These are phyloP conservation scores for Lacerta viridis DNA, from an alignment of 2,797 vertebrate species.

Conservation along the genomic window DNA sequence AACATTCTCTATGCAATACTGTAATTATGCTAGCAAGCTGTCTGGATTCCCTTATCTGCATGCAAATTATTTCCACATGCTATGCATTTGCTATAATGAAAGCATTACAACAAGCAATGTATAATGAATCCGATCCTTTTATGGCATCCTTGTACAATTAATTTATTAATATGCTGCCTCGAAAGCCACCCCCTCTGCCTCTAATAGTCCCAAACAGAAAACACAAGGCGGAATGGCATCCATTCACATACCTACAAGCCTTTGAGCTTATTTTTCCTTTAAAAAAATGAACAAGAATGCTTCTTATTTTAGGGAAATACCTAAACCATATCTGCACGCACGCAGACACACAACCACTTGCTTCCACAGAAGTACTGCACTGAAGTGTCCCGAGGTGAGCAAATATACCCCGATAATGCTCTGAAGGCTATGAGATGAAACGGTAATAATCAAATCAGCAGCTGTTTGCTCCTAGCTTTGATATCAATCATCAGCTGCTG, in stretches of 20 bases:
- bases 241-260: neutral
- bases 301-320: constrained; percentile 38
- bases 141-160: constrained; percentile 75
- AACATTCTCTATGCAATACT: constrained; percentile 60
- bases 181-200: constrained; percentile 37
- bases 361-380: constrained; percentile 55
- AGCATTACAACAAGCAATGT: constrained; percentile 74
- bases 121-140: constrained; percentile 74
- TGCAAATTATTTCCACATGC: constrained; percentile 79
- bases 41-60: constrained; percentile 77
- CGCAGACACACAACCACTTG: neutral
- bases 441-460: constrained; percentile 77
- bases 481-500: constrained; percentile 72
- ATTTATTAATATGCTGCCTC: constrained; percentile 70
- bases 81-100: constrained; percentile 74
- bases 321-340: constrained; percentile 15
- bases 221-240: constrained; percentile 38
- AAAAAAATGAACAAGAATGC: constrained; percentile 6
- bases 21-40: constrained; percentile 80
- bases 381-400: constrained; percentile 66
- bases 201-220: constrained; percentile 48
- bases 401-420: constrained; percentile 70
- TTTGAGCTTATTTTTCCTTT: neutral
- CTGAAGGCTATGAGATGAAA: constrained; percentile 78
- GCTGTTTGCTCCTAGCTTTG: constrained; percentile 74